Base-by-base conservation (phyloP, 2,888 invertebrate species). In the Conomelus anceps region DNA sequence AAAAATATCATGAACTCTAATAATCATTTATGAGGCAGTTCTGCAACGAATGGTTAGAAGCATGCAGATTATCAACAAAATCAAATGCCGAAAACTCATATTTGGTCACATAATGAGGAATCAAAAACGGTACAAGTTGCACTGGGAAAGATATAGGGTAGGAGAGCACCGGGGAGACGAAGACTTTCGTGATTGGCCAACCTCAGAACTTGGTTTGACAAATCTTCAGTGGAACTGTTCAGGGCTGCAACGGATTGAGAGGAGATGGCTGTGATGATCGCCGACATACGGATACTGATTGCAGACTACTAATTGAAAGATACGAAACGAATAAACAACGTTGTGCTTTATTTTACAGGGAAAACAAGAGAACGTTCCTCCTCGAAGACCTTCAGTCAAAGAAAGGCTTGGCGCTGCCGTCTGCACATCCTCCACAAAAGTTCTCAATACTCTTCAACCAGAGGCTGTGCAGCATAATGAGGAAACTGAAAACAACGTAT, bases 301-400 rank as follows among this genome's bases (percentile, higher is more conserved):
- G n/a, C n/a, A n/a, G n/a, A n/a, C n/a, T n/a, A n/a, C n/a, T n/a
- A n/a, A n/a, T n/a, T n/a, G n/a, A n/a, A n/a, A n/a, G n/a, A n/a
- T n/a, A n/a, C n/a, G n/a, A n/a, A n/a, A n/a, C n/a, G n/a, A n/a
- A 24, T 11, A 85, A 4, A 85, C 20, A 41, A 41, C 11, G 20
- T 41, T 41, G 11, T 41, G 41, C 88, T 86, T 88, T 91, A 85
- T 22, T 26, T 90, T 89, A 23, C 93, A 95, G 94, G 95, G 94
- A 91, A 95, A 96, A 92, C 95, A 95, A 92, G 95, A 95, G 92
- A 95, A 95, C 92, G 93, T 94, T n/a, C 93, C 94, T 24, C 93
- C 93, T 3, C 89, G 90, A 24, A 91, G 92, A 88, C 91, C 92
- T 41, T 92, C 93, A 23, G 93, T 94, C n/a, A 94, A 94, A 92